These are phyloP conservation scores for Porites lutea DNA, from an alignment of 64 coral and sea anemone species.

Conservation along the genomic window DNA sequence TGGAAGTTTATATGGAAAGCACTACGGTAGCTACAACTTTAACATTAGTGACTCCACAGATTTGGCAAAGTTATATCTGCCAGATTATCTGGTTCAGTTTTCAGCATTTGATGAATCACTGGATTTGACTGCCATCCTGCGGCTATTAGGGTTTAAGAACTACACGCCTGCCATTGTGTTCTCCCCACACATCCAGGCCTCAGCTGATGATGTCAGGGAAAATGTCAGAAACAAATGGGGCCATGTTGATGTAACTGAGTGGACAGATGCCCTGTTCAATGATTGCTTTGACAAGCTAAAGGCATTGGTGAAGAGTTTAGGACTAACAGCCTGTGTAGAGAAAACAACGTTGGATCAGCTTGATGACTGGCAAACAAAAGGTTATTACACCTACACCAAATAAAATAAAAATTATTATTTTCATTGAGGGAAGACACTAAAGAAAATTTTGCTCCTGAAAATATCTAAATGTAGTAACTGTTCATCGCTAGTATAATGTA, in stretches of 20 bases:
- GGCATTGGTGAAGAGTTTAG: slow-evolving; percentile 32
- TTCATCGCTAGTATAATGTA: no score
- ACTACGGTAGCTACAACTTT: slow-evolving; percentile 15
- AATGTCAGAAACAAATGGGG: no score
- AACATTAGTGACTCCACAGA: neutral
- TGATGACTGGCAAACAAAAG: slow-evolving; percentile 48
- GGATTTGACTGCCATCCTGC: slow-evolving; percentile 34
- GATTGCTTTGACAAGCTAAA: slow-evolving; percentile 4
- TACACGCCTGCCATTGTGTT: no score
- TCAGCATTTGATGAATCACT: slow-evolving; percentile 71
- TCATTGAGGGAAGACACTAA: neutral
- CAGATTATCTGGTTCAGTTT: slow-evolving; percentile 14
- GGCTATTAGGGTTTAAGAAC: no score
- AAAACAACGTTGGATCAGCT: slow-evolving; percentile 40
- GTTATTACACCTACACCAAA: neutral
- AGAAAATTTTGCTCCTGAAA: no score
- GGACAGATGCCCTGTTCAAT: no score
- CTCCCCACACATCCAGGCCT: no score
- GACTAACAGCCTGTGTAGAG: neutral
- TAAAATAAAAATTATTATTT: no score
- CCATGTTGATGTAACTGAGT: no score
- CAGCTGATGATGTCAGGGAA: no score
- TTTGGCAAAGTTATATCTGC: no score
- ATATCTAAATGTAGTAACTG: no score
- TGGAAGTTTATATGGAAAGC: neutral